A percentile compares a stretch with the other conserved stretches of the same genome.
Evolutionary conservation across 2,113 vertebrate species (phyloP).

Genomic region (Calypte anna): DNA sequence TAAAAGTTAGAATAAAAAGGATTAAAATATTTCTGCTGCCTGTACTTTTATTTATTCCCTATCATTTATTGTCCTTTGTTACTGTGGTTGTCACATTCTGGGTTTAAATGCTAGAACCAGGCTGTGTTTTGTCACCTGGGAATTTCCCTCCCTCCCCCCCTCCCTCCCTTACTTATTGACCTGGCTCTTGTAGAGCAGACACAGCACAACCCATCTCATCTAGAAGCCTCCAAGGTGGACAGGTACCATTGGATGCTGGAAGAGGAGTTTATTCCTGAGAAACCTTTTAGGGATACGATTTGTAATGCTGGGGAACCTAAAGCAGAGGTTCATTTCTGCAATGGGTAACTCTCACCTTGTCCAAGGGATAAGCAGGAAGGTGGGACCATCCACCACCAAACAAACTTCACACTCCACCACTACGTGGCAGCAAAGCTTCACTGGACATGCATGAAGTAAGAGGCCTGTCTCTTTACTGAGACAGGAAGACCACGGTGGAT

Average conservation of each 20-base stretch:
- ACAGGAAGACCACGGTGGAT: neutral
- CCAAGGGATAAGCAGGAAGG: neutral
- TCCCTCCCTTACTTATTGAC: too few relatives aligned
- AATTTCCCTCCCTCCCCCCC: neutral
- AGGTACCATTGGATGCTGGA: neutral
- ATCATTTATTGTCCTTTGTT: neutral
- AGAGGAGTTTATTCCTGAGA: neutral
- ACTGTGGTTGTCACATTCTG: neutral
- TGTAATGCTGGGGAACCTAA: neutral
- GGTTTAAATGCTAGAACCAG: neutral
- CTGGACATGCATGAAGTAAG: neutral
- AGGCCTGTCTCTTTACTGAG: neutral
- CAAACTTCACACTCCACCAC: neutral
- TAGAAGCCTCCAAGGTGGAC: neutral
- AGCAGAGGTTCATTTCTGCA: neutral
- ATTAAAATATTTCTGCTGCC: neutral
- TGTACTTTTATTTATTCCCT: neutral
- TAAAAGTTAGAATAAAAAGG: neutral
- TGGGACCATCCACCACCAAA: neutral
- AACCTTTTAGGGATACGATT: neutral
- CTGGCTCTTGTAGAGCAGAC: neutral
- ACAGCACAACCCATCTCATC: neutral
- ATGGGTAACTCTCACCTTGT: neutral
- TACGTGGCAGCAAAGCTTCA: constrained; percentile 58
- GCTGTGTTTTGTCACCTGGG: neutral